phyloP scores from a whole-genome alignment of 2,888 invertebrate genomes.

The Chirona hameri region DNA sequence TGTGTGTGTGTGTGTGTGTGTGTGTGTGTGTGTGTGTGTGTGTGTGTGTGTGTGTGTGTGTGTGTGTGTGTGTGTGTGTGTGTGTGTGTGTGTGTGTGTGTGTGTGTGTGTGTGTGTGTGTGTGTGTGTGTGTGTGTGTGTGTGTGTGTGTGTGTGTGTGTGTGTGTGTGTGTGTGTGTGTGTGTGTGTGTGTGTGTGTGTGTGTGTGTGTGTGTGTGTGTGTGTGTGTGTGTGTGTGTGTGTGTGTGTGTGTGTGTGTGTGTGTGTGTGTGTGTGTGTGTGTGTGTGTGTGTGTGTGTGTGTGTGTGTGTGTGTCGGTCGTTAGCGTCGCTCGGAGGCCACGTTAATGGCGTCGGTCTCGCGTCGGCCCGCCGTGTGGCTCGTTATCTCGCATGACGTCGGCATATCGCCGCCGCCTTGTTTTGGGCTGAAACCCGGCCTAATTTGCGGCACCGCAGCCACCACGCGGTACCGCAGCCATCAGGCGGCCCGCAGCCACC shows the following conservation, averaged over 20 bases:
- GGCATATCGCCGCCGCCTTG: neutral
- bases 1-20: neutral
- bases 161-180: too few species aligned
- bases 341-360: neutral
- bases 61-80: too few species aligned
- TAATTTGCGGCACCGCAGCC: neutral
- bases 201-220: too few species aligned
- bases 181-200: too few species aligned
- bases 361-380: neutral
- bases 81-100: too few species aligned
- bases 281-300: neutral
- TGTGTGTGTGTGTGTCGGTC: neutral
- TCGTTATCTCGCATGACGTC: slow-evolving; percentile 8
- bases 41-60: too few species aligned
- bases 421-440: neutral
- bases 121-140: neutral
- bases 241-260: too few species aligned
- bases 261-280: neutral
- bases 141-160: neutral
- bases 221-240: too few species aligned
- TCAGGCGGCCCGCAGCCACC: neutral
- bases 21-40: too few species aligned
- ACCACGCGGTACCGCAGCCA: neutral
- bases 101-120: too few species aligned
- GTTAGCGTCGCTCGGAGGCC: neutral